phyloP scores from a whole-genome alignment of 2,888 invertebrate species.

The Nemotelus pantherinus region DNA sequence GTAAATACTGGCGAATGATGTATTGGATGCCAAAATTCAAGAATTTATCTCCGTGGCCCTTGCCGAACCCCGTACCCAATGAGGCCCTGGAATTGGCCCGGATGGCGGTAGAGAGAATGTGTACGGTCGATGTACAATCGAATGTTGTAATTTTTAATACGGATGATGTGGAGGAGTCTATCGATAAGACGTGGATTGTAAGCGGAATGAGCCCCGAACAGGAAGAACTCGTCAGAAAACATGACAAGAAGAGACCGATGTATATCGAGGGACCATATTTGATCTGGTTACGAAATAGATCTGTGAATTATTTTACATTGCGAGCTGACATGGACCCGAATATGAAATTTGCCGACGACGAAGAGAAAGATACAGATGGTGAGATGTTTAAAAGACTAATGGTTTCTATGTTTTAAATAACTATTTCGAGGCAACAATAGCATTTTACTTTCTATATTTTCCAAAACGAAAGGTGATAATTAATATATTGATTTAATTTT shows the following conservation, averaged over 20 bases:
- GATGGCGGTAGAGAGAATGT: conserved; percentile 84
- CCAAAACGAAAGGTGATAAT: neutral
- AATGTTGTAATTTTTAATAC: conserved; percentile 74
- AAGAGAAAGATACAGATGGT: conserved; percentile 76
- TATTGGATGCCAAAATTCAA: conserved; percentile 96
- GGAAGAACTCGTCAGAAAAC: conserved; percentile 73
- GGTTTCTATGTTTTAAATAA: conserved; percentile 34
- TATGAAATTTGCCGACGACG: conserved; percentile 62
- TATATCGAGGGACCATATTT: conserved; percentile 87
- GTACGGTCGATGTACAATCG: conserved; percentile 80
- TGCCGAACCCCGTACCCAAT: conserved; percentile 80
- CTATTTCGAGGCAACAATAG: neutral
- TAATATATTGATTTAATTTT: conserved; percentile 40
- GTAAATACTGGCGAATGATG: conserved; percentile 84
- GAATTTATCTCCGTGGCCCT: conserved; percentile 85
- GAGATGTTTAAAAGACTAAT: conserved; percentile 47
- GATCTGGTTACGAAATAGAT: conserved; percentile 79
- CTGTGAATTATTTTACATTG: conserved; percentile 85
- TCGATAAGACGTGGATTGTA: conserved; percentile 92
- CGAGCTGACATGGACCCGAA: conserved; percentile 74
- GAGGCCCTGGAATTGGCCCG: conserved; percentile 82
- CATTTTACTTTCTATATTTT: neutral
- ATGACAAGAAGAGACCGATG: conserved; percentile 71
- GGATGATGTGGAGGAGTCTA: conserved; percentile 77
- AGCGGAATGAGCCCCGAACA: conserved; percentile 86